These are phyloP conservation scores for Mustela nigripes DNA, from an alignment of 2,113 vertebrate genomes.

Conservation along the genomic window DNA sequence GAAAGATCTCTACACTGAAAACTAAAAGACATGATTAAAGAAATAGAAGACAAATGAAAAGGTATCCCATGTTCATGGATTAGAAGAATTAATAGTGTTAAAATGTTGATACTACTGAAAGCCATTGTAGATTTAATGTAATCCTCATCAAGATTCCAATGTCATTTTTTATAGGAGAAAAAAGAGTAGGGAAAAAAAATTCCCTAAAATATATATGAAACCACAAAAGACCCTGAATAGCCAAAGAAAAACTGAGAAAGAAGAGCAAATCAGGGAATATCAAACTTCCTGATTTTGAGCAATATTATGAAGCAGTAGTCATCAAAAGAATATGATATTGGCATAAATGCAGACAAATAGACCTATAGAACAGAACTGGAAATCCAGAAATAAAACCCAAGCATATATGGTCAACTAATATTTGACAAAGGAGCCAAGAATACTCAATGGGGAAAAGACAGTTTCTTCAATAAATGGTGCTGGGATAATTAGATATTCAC, in stretches of 20 bases:
- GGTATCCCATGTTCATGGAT: background rate
- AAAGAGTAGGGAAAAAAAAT: background rate
- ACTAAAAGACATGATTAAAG: background rate
- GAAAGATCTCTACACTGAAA: background rate
- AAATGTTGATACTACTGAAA: background rate
- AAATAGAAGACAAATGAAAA: background rate
- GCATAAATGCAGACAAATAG: background rate
- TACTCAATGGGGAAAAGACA: background rate
- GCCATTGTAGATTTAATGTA: background rate
- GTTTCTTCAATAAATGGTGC: background rate
- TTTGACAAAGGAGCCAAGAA: background rate
- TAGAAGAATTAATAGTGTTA: background rate
- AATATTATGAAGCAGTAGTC: background rate
- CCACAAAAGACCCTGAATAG: background rate
- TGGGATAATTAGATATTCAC: background rate
- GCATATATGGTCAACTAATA: background rate
- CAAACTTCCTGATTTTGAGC: background rate
- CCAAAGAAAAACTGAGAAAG: background rate
- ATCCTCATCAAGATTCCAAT: background rate
- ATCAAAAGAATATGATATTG: background rate
- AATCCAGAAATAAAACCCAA: background rate
- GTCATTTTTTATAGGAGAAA: background rate
- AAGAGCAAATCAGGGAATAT: background rate
- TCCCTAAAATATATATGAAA: background rate
- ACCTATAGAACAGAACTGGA: background rate